Conservation (phyloP, 2,113 vertebrate species). For the Scopus umbretta region DNA sequence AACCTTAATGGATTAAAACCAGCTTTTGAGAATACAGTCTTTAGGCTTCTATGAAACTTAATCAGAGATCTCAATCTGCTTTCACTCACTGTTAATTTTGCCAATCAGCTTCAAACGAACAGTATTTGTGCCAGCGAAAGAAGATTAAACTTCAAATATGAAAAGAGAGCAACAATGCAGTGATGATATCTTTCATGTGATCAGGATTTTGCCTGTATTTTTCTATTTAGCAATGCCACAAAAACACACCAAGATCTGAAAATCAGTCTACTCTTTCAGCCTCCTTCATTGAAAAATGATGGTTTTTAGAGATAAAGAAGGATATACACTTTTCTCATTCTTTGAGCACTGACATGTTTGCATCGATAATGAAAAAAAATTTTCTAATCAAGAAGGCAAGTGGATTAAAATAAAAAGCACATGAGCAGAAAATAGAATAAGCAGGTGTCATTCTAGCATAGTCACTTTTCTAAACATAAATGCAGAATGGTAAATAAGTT, state of each 20-base stretch:
- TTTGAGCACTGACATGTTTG: background rate
- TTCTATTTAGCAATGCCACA: background rate
- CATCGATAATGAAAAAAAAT: background rate
- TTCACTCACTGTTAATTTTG: background rate
- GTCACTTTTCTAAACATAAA: background rate
- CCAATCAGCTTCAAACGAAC: background rate
- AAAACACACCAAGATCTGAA: background rate
- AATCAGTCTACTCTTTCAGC: background rate
- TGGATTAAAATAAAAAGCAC: background rate
- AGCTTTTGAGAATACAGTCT: background rate
- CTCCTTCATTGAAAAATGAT: background rate
- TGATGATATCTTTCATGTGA: background rate
- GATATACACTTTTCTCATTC: background rate
- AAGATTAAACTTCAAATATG: slow-evolving; percentile 13
- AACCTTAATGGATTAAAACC: background rate
- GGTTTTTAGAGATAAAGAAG: background rate
- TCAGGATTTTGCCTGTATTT: background rate
- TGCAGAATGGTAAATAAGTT: background rate
- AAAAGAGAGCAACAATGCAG: background rate
- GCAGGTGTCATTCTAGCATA: background rate
- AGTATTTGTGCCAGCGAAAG: background rate
- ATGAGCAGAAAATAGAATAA: background rate
- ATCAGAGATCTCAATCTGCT: background rate
- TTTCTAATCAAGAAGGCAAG: background rate
- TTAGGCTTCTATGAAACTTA: background rate